These are phyloP conservation scores for Lasioglossum villosulum DNA, from an alignment of 2,888 invertebrate species.

Conservation along the genomic window DNA sequence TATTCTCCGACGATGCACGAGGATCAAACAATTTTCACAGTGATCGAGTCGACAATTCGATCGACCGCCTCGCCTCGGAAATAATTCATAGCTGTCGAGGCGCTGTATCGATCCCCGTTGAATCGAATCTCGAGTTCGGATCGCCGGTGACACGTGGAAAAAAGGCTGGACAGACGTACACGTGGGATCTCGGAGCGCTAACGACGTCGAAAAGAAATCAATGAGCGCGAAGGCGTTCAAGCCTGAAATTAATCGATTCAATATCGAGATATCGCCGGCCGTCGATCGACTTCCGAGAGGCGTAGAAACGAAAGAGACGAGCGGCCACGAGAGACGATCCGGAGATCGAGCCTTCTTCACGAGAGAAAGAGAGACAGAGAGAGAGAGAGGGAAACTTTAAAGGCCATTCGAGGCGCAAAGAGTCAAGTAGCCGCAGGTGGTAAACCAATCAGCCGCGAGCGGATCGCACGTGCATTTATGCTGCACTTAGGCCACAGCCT, in stretches of 20 bases:
- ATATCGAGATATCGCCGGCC: constrained; percentile 45
- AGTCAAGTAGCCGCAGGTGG: constrained; percentile 67
- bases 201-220: constrained; percentile 28
- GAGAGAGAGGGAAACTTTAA: constrained; percentile 47
- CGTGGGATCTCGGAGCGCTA: background rate
- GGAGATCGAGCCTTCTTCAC: background rate
- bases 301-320: constrained; percentile 18
- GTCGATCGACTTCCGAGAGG: constrained; percentile 39
- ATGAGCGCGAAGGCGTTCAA: constrained; percentile 30
- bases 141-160: background rate
- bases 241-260: constrained; percentile 52
- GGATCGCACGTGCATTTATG: constrained; percentile 60
- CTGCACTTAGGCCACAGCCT: constrained; percentile 53
- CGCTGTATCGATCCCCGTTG: background rate
- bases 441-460: constrained; percentile 66
- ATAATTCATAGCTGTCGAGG: background rate
- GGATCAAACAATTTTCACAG: background rate
- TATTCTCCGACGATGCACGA: background rate
- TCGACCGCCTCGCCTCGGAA: background rate
- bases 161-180: background rate
- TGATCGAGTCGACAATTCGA: background rate
- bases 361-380: background rate
- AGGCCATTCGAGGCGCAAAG: constrained; percentile 50
- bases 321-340: background rate
- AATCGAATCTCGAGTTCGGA: background rate